These are phyloP conservation scores for Dusona sp. DNA, from an alignment of 2,888 invertebrate genomes.

Conservation along the genomic window DNA sequence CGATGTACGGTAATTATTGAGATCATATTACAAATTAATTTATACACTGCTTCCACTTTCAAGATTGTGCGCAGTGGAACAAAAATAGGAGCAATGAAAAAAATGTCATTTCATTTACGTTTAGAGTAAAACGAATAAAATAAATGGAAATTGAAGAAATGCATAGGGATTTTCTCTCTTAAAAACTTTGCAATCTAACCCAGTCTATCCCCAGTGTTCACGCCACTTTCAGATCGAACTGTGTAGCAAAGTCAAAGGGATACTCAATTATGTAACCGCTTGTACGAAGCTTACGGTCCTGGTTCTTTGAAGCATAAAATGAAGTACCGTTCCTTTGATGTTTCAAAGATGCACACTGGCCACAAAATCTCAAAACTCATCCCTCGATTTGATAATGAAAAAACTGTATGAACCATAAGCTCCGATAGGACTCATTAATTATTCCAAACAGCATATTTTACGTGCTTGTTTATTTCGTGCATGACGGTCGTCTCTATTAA, in stretches of 20 bases:
- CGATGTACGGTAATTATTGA: conserved; percentile 32
- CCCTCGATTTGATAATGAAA: not conserved
- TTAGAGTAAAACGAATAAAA: not conserved
- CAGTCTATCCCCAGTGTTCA: not conserved
- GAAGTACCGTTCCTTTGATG: too few relatives aligned
- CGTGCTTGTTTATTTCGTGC: not conserved
- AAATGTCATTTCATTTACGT: conserved; percentile 8
- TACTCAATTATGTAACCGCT: not conserved
- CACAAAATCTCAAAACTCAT: not conserved
- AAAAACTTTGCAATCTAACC: not conserved
- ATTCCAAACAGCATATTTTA: not conserved
- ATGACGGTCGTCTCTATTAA: not conserved
- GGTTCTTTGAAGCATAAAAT: not conserved
- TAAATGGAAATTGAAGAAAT: not conserved
- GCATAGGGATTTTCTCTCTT: not conserved
- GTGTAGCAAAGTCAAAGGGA: not conserved
- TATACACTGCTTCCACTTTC: conserved; percentile 8
- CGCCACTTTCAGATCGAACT: not conserved
- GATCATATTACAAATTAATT: conserved; percentile 48
- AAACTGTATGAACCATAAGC: not conserved
- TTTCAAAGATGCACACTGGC: not conserved
- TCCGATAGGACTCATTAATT: not conserved
- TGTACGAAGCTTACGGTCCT: not conserved
- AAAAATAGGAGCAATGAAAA: not conserved
- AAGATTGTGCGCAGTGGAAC: not conserved